Evolutionary conservation across 2,888 invertebrate genomes (phyloP), one percentile per base, ranked within the genome.

Genomic region (Amblyjoppa proteus): DNA sequence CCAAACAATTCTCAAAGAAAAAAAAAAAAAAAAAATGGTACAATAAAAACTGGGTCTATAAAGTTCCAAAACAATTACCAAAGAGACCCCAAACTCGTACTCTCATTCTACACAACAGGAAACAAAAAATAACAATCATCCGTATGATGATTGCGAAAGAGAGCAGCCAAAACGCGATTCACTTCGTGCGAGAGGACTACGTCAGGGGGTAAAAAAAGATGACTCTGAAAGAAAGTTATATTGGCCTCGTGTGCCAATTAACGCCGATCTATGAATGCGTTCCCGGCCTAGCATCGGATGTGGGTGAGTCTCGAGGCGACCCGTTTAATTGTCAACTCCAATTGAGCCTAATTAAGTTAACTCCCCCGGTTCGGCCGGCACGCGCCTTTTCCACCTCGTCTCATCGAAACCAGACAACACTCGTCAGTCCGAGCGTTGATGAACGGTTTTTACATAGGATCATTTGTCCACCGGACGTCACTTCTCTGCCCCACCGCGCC

Each of bases 331-430:
- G 92, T 87, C 89, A 64, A 89, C 90, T 91, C 3, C 92, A 92
- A 93, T 92, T 92, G 92, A 86, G 88, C 87, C 90, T 92, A 92
- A 93, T 93, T 91, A 90, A 92, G 90, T 92, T 91, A 91, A 91
- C 89, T 89, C 88, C 74, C 81, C 9, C 68, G 61, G 71, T 70
- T 68, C 45, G 73, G 49, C 28, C 45, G 82, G 69, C 73, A 71
- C 76, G 76, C 69, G 76, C 31, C 28, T 11, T 53, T 51, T 70
- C 45, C 4, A 11, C 58, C 25, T 20, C 11, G 28, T 69, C 66
- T 69, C 38, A 66, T 64, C 79, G 38, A 31, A 20, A 34, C 34
- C 61, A n/a, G 16, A 80, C 64, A 28, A 66, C 28, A 7, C 20
- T 53, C 7, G 20, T n/a, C 38, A 4, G 49, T 70, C 45, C 16